Percentiles rank a stretch among this genome's conserved stretches.
These are phyloP conservation scores for Neuroterus valhalla DNA, from an alignment of 1,140 invertebrate genomes.

Conservation along the genomic window DNA sequence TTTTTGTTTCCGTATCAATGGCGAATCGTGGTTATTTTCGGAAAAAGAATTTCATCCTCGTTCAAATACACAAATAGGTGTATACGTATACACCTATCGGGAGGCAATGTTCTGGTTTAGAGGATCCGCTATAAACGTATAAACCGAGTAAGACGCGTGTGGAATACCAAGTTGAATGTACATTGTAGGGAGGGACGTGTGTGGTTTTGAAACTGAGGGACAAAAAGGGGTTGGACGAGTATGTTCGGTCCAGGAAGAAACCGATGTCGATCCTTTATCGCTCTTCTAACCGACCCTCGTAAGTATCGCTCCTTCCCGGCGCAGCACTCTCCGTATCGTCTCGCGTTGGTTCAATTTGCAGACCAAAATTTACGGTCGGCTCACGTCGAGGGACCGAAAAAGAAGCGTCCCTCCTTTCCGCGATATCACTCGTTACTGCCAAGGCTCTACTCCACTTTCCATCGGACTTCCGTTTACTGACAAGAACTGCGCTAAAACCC, in stretches of 20 bases:
- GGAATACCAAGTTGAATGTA: constrained; percentile 11
- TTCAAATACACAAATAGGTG: not conserved
- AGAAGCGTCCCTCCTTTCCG: constrained; percentile 39
- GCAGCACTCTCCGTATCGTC: constrained; percentile 9
- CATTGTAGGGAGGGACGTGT: constrained; percentile 24
- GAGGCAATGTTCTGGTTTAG: constrained; percentile 20
- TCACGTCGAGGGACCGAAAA: constrained; percentile 43
- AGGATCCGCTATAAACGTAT: not conserved
- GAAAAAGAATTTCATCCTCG: not conserved
- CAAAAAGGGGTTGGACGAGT: not conserved
- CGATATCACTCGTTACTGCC: constrained; percentile 28
- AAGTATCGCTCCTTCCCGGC: constrained; percentile 39
- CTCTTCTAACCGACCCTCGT: constrained; percentile 41
- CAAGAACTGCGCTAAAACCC: not conserved
- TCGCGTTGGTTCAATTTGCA: constrained; percentile 44
- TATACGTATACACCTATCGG: not conserved
- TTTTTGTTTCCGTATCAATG: too few species aligned
- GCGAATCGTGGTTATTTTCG: too few species aligned
- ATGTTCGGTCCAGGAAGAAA: constrained; percentile 43
- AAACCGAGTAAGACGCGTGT: constrained; percentile 11
- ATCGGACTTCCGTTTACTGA: constrained; percentile 8
- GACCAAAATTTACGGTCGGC: constrained; percentile 52
- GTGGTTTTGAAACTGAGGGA: not conserved
- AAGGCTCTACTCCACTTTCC: constrained; percentile 12
- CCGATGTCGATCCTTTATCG: constrained; percentile 48